Conservation (phyloP, 2,888 invertebrate species). For the Apamea monoglypha region DNA sequence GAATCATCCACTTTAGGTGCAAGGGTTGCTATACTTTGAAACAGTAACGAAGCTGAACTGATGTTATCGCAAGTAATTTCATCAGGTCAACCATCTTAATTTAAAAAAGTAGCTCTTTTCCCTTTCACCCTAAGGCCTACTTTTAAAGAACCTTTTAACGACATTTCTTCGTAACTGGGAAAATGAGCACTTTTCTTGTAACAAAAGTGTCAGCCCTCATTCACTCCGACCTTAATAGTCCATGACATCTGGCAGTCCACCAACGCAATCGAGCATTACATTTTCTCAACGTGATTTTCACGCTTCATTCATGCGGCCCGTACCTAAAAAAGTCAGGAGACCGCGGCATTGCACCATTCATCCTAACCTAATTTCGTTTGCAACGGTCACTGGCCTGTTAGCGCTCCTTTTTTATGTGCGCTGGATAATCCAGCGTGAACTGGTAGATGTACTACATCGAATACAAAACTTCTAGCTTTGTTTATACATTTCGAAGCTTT, state of each 20-base stretch:
- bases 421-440: constrained; percentile 25
- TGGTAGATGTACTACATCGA: constrained; percentile 8
- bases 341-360: constrained; percentile 67
- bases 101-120: constrained; percentile 8
- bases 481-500: neutral
- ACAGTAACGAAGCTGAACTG: constrained; percentile 7
- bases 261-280: constrained; percentile 68
- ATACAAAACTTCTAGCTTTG: neutral
- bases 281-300: constrained; percentile 70
- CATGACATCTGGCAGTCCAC: constrained; percentile 69
- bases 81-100: constrained; percentile 1
- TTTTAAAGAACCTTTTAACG: constrained; percentile 37
- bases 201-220: constrained; percentile 60
- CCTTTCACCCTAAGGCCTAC: constrained; percentile 11
- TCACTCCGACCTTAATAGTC: constrained; percentile 62
- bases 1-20: constrained; percentile 32
- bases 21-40: constrained; percentile 27
- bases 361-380: constrained; percentile 72
- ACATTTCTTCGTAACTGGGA: constrained; percentile 34
- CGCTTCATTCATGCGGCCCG: constrained; percentile 69
- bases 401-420: constrained; percentile 39
- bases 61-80: constrained; percentile 41
- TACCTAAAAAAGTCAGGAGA: constrained; percentile 66
- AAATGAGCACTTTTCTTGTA: constrained; percentile 42
- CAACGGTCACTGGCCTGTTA: constrained; percentile 64